Evolutionary conservation across 2,797 vertebrate species (phyloP).

Genomic region (Ataeniobius toweri): DNA sequence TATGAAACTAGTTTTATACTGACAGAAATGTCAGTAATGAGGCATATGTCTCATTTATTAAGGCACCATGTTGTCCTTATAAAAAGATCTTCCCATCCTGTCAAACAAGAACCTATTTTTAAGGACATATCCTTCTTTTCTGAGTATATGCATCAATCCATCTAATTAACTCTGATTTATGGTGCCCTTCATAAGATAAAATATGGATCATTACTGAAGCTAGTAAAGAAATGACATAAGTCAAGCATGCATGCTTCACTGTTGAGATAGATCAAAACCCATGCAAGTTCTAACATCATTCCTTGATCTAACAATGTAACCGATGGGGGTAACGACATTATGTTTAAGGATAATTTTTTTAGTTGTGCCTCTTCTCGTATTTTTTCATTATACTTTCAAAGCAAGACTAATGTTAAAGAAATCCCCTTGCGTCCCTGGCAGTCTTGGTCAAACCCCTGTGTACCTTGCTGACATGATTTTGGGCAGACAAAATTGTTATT

Average conservation of each 20-base stretch:
- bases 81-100: not conserved
- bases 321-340: not conserved
- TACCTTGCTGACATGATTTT: not conserved
- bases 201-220: not conserved
- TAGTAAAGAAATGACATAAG: not conserved
- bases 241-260: constrained; percentile 1
- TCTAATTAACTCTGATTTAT: constrained; percentile 23
- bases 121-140: constrained; percentile 6
- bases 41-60: not conserved
- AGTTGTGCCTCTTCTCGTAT: not conserved
- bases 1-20: not conserved
- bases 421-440: not conserved
- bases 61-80: constrained; percentile 2
- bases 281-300: constrained; percentile 1
- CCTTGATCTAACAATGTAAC: not conserved
- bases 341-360: constrained; percentile 14
- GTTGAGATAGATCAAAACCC: not conserved
- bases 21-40: not conserved
- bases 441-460: constrained; percentile 6
- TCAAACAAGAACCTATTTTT: not conserved
- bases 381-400: not conserved
- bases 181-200: not conserved
- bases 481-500: not conserved
- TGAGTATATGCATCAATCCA: not conserved
- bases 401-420: not conserved